These are phyloP conservation scores for Charina bottae DNA, from an alignment of 2,113 vertebrate genomes.

Conservation along the genomic window DNA sequence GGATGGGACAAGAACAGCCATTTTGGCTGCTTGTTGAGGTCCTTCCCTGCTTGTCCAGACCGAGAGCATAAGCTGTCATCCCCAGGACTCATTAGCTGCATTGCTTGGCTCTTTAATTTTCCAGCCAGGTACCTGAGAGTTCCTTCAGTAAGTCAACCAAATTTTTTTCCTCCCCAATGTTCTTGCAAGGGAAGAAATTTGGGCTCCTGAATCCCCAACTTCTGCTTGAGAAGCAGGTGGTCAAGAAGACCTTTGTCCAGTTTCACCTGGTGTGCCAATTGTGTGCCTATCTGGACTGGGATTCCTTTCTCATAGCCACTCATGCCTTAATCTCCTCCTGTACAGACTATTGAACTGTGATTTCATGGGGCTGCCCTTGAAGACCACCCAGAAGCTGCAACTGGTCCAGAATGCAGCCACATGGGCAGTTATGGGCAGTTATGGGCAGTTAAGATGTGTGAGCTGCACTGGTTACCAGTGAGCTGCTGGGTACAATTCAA, in stretches of 20 bases:
- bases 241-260: background rate
- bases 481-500: background rate
- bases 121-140: background rate
- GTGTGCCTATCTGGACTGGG: background rate
- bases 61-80: background rate
- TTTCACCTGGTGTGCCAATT: background rate
- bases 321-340: too few species aligned
- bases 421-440: background rate
- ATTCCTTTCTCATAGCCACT: background rate
- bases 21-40: background rate
- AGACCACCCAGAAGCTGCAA: background rate
- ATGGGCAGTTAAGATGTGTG: background rate
- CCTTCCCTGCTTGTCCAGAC: background rate
- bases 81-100: rapidly evolving
- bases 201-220: background rate
- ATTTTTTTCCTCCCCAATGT: too few species aligned
- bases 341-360: background rate
- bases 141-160: background rate
- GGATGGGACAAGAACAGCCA: background rate
- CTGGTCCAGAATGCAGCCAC: background rate
- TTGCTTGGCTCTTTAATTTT: background rate
- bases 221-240: background rate
- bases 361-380: background rate
- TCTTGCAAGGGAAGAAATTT: background rate
- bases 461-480: background rate